Percentiles rank a stretch among this genome's conserved stretches.
Conservation (phyloP, 2,113 vertebrate genomes). For the Herpailurus yagouaroundi region DNA sequence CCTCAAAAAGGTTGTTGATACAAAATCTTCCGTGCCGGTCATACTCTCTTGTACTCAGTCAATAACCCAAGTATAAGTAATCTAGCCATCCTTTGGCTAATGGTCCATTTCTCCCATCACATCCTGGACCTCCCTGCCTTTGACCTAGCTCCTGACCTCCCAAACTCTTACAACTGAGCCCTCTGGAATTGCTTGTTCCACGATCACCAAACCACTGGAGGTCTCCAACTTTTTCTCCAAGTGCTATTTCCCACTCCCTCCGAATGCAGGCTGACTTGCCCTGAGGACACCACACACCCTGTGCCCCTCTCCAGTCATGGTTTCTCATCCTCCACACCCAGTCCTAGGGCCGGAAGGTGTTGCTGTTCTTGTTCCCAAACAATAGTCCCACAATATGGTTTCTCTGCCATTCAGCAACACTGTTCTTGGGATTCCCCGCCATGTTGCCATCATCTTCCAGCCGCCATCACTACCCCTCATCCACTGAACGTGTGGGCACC, state of each 20-base stretch:
- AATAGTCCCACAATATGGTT: not conserved
- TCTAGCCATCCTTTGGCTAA: not conserved
- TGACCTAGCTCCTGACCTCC: not conserved
- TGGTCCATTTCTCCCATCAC: not conserved
- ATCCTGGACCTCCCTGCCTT: not conserved
- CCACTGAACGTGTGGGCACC: not conserved
- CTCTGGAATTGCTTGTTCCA: not conserved
- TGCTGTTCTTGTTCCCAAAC: not conserved
- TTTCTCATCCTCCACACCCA: not conserved
- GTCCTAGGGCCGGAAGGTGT: not conserved
- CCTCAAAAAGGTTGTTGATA: not conserved
- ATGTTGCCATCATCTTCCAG: not conserved
- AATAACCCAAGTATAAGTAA: not conserved
- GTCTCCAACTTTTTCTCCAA: not conserved
- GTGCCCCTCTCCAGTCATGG: not conserved
- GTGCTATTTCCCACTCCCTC: not conserved
- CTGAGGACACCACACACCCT: not conserved
- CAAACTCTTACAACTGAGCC: not conserved
- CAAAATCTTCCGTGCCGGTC: not conserved
- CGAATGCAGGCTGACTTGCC: not conserved
- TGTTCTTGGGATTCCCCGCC: not conserved
- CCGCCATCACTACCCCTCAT: too few relatives aligned
- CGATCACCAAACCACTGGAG: not conserved
- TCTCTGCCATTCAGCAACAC: not conserved
- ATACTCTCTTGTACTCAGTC: not conserved